Base-by-base conservation (phyloP, 2,113 vertebrate species). In the Syngnathus typhle region DNA sequence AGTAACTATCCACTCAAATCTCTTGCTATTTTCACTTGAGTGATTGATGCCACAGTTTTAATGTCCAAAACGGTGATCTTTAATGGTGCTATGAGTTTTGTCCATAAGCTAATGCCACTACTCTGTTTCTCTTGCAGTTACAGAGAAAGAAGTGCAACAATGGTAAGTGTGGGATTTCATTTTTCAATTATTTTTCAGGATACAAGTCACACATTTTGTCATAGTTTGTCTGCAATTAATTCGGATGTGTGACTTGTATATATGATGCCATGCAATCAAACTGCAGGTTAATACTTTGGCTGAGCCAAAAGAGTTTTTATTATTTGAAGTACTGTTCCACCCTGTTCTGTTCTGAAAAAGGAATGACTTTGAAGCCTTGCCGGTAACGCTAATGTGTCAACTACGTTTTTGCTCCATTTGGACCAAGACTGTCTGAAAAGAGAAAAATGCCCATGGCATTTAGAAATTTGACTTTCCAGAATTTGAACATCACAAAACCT, bases 141-240 rank as follows among this genome's bases (percentile, higher is more conserved):
- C 94, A 0, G 95, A 98, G 86, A 98, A 98, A 84, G 95, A 96
- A 68, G 95, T 96, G 61, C 94, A 98, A 87, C 95, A 98, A 84
- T 98, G 95, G 95, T 98, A 86, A 98, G 95, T 95, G 54, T 75
- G 51, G 51, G 4, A 58, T 70, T 77, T 60, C 10, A 65, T 76
- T 70, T 74, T 77, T 75, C 43, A 71, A 70, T 8, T 43, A 43
- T 43, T 43, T 43, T 43, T 43, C 9, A 43, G 27, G 27, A 32
- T 32, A 32, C 9, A 43, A 2, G 10, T 11, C 41, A 43, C 41
- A 10, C 11, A 10, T 39, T 39, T 43, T 43, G 2, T 43, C 41
- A 43, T 43, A 43, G 41, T 43, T 43, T 43, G 11, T 12, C 12
- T 43, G 41, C 9, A 32, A 32, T 32, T 32, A 2, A 32, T 32